Evolutionary conservation across 2,888 invertebrate species (phyloP).

Genomic region (Ecdyonurus torrentis): DNA sequence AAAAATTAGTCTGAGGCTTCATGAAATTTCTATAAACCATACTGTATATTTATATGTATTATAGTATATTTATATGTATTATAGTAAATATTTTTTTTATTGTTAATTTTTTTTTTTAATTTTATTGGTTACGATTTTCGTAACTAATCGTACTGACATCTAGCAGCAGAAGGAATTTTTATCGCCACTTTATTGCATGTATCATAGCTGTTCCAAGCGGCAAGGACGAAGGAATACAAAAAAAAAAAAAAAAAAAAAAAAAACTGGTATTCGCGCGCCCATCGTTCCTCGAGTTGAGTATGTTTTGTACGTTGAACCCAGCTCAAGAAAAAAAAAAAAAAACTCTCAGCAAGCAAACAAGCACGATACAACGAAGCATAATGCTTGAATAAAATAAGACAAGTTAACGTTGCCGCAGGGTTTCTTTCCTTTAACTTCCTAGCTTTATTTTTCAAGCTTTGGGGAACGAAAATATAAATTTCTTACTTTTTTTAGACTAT

Average conservation of each 20-base stretch:
- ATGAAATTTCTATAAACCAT: no score
- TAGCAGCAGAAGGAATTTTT: background rate
- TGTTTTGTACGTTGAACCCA: background rate
- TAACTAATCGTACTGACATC: no score
- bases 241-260: background rate
- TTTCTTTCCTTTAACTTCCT: background rate
- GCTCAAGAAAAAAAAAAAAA: background rate
- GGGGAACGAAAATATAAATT: no score
- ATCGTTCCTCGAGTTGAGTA: background rate
- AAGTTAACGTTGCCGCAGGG: background rate
- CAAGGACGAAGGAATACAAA: background rate
- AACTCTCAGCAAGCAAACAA: background rate
- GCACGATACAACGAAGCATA: background rate
- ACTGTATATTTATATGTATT: no score
- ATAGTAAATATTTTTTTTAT: no score
- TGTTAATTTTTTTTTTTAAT: no score
- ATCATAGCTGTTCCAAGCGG: background rate
- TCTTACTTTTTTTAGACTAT: no score
- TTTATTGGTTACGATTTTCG: no score
- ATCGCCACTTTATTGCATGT: background rate
- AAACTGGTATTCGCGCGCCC: background rate
- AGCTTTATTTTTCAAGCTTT: no score
- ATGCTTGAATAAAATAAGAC: background rate
- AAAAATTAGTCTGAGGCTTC: no score
- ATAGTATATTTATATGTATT: no score